Evolutionary conservation across 1,140 invertebrate genomes (phyloP), one percentile per base, ranked within the genome.

Genomic region (Drosophila saltans): DNA sequence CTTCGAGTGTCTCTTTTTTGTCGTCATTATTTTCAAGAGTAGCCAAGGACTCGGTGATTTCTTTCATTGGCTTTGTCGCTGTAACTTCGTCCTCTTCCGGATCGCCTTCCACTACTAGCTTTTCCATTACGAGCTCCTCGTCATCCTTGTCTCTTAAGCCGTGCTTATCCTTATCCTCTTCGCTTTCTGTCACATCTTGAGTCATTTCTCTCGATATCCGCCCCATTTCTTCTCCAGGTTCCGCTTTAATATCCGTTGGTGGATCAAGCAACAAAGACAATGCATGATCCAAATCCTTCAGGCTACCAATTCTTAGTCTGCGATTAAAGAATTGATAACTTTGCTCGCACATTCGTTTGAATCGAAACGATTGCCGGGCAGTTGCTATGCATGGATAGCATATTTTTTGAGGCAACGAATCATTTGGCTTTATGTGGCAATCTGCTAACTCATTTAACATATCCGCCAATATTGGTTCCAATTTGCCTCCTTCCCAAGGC

Each of bases 331-430:
- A 59, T 40, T 59, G 16, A 59, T 59, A 59, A 33, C 57, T 59
- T 16, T 59, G 57, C 8, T 59, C 57, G 21, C 57, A 59, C 57
- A 59, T 59, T 16, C 57, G 57, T 24, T 59, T 59, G 39, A 59
- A 59, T 4, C 36, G 57, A 39, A 59, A 59, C 8, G 57, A 21
- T 11, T 39, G 33, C 3, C 21, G 57, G 21, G 57, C 57, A 24
- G 57, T 26, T 9, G 9, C 16, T 6, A 59, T 59, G 8, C 57
- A 59, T n/a, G 7, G 8, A 33, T 2, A 9, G 57, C 57, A 59
- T 10, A 59, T 59, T 36, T 59, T 59, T 33, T 59, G 57, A 24
- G 57, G 57, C 33, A 59, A 11, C n/a, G 57, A n/a, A 24, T 59
- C 57, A 5, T 40, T 39, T 10, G 33, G 57, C 36, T 59, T 59